A percentile compares a stretch with the other conserved stretches of the same genome.
Conservation (phyloP, 1,140 invertebrate genomes). For the Bacillus rossius region DNA sequence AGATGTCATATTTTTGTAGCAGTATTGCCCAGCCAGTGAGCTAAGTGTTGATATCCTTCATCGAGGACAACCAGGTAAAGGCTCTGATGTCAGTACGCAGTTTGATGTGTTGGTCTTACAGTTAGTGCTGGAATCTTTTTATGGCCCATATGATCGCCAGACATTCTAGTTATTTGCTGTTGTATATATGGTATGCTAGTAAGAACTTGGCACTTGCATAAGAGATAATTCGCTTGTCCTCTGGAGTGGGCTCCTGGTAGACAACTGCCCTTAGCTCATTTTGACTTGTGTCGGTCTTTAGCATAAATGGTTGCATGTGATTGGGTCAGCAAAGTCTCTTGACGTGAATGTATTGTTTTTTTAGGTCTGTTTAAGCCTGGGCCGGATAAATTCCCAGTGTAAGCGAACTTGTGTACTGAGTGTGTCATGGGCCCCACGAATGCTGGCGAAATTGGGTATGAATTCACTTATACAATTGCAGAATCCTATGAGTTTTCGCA, state of each 20-base stretch:
- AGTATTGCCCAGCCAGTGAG: slow-evolving; percentile 28
- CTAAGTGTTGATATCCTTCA: slow-evolving; percentile 24
- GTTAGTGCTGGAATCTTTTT: slow-evolving; percentile 26
- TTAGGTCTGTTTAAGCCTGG: too few relatives aligned
- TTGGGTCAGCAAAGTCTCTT: too few relatives aligned
- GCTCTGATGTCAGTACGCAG: slow-evolving; percentile 26
- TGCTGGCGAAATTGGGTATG: too few relatives aligned
- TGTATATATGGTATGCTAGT: background rate
- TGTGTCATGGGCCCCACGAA: too few relatives aligned
- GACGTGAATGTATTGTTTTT: too few relatives aligned
- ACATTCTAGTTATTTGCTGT: background rate
- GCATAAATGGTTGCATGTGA: too few relatives aligned
- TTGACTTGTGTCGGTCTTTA: too few relatives aligned
- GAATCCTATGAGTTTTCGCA: too few relatives aligned
- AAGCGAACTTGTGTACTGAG: too few relatives aligned
- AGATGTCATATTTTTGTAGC: slow-evolving; percentile 27
- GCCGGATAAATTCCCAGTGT: too few relatives aligned
- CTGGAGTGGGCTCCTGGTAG: background rate
- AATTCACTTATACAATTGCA: too few relatives aligned
- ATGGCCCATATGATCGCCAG: slow-evolving; percentile 32
- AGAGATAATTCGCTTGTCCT: background rate
- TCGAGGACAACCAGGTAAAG: slow-evolving; percentile 23
- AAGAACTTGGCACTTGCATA: background rate
- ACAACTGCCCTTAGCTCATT: background rate
- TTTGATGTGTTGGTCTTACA: slow-evolving; percentile 29